Conservation (phyloP, 1,140 invertebrate species). For the Theocolax elegans region DNA sequence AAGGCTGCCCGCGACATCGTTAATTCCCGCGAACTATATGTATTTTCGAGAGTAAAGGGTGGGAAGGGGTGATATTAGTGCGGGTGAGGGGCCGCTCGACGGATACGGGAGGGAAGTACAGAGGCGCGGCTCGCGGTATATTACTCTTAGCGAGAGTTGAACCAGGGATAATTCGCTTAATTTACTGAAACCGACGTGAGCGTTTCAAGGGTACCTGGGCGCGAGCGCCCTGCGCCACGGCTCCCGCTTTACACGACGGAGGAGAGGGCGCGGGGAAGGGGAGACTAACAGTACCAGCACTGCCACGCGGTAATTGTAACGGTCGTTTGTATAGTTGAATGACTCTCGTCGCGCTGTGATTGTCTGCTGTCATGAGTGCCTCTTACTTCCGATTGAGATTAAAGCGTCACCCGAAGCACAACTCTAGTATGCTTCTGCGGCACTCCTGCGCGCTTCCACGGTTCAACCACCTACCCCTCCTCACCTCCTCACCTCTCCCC, state of each 20-base stretch:
- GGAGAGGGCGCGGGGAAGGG: too few species aligned
- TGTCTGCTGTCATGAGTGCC: conserved; percentile 54
- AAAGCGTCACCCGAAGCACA: conserved; percentile 40
- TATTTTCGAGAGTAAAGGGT: too few species aligned
- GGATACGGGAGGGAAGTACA: too few species aligned
- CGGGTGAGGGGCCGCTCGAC: too few species aligned
- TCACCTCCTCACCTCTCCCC: neutral
- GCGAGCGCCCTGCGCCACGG: too few species aligned
- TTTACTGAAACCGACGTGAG: conserved; percentile 30
- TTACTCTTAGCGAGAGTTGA: conserved; percentile 3
- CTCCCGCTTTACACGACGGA: too few species aligned
- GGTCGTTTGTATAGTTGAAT: conserved; percentile 64
- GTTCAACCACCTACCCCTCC: neutral
- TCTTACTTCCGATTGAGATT: conserved; percentile 53
- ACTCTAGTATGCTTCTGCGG: conserved; percentile 12
- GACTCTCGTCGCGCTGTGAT: conserved; percentile 52
- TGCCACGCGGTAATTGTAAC: conserved; percentile 62
- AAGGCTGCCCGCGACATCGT: neutral
- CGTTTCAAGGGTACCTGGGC: conserved; percentile 1
- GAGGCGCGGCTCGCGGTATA: neutral
- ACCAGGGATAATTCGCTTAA: conserved; percentile 32
- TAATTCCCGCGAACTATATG: too few species aligned
- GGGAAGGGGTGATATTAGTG: too few species aligned
- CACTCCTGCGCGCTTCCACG: neutral
- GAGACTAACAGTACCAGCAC: too few species aligned